phyloP scores from a whole-genome alignment of 1,140 invertebrate genomes.

The Vollenhovia emeryi region DNA sequence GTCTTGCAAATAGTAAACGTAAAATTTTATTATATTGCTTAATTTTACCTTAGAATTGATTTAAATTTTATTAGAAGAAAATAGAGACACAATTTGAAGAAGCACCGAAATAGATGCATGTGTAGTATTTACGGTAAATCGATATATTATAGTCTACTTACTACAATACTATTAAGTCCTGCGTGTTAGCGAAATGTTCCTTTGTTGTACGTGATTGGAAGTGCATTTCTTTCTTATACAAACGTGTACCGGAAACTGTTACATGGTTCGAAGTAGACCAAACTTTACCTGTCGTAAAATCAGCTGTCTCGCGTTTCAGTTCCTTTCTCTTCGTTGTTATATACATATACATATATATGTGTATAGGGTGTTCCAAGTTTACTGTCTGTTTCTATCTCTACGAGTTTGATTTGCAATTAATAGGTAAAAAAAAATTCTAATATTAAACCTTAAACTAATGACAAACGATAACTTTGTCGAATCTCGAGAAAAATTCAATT shows the following conservation, averaged over 20 bases:
- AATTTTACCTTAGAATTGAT: neutral
- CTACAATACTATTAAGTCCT: neutral
- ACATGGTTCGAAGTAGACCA: constrained; percentile 47
- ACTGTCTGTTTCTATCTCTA: neutral
- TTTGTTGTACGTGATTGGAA: constrained; percentile 26
- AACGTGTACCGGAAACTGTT: constrained; percentile 51
- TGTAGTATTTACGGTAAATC: constrained; percentile 22
- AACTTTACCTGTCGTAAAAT: constrained; percentile 44
- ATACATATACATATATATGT: no score
- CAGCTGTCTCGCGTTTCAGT: constrained; percentile 32
- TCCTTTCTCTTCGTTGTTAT: constrained; percentile 15
- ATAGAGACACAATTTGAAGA: neutral
- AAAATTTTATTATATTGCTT: neutral
- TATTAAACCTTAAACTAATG: neutral
- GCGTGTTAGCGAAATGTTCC: neutral
- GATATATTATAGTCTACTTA: constrained; percentile 1
- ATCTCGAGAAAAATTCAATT: neutral
- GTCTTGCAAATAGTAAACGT: neutral
- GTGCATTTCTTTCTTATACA: constrained; percentile 27
- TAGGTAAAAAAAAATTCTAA: neutral
- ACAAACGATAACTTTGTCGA: neutral
- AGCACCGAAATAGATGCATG: neutral
- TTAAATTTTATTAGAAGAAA: neutral
- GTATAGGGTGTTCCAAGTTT: neutral
- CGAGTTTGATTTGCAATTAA: constrained; percentile 6